Conservation (phyloP, 2,113 vertebrate genomes). For the Ariopsis seemanni region DNA sequence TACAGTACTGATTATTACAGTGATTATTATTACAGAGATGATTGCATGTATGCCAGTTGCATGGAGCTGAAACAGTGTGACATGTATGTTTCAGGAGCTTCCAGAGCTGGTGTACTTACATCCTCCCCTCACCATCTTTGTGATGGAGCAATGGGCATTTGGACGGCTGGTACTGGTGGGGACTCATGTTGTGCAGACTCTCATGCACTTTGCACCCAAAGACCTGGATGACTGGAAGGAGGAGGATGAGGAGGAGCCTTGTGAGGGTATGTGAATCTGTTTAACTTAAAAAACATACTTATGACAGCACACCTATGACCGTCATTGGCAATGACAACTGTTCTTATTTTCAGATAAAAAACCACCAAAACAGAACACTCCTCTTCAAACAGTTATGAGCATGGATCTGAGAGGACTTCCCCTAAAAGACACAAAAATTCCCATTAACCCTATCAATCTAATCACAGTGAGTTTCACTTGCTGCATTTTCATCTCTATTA, state of each 20-base stretch:
- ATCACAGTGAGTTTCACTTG: conserved; percentile 53
- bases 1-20: not conserved
- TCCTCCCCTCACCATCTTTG: conserved; percentile 89
- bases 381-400: conserved; percentile 65
- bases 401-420: conserved; percentile 68
- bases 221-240: conserved; percentile 68
- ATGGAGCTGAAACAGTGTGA: conserved; percentile 1
- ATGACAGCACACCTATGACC: not conserved
- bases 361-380: conserved; percentile 34
- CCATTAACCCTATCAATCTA: conserved; percentile 60
- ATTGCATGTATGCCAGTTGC: not conserved
- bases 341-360: conserved; percentile 53
- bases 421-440: conserved; percentile 68
- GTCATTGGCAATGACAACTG: not conserved
- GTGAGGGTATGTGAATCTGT: conserved; percentile 42
- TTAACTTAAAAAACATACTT: not conserved
- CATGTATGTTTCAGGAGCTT: conserved; percentile 75
- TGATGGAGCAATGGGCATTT: conserved; percentile 85
- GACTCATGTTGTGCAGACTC: conserved; percentile 79
- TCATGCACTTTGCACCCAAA: conserved; percentile 80
- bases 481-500: not conserved
- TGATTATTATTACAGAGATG: not conserved
- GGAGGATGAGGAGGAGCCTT: conserved; percentile 70
- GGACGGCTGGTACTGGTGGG: conserved; percentile 85
- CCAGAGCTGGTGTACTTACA: conserved; percentile 89